Percentiles rank a stretch among this genome's conserved stretches.
Evolutionary conservation across 2,888 invertebrate genomes (phyloP).

Genomic region (Agonopterix heracliana): DNA sequence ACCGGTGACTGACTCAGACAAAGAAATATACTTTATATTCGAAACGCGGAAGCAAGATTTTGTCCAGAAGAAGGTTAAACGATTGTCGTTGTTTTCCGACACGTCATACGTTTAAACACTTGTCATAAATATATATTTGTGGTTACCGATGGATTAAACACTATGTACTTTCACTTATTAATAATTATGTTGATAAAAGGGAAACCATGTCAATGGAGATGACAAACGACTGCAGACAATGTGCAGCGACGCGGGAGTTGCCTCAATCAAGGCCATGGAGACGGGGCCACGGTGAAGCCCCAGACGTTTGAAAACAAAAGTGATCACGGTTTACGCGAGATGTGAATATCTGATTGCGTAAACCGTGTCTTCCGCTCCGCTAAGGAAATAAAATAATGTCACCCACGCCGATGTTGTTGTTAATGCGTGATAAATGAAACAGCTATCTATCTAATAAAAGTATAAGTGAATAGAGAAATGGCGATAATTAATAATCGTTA

Average conservation of each 20-base stretch:
- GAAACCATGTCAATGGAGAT: constrained; percentile 51
- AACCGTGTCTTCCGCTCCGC: constrained; percentile 16
- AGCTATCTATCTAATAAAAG: too few relatives aligned
- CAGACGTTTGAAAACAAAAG: constrained; percentile 62
- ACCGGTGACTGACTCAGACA: constrained; percentile 29
- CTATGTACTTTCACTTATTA: constrained; percentile 52
- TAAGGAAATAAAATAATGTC: constrained; percentile 16
- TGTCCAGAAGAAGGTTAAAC: constrained; percentile 40
- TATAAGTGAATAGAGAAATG: too few relatives aligned
- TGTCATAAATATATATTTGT: constrained; percentile 29
- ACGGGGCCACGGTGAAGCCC: constrained; percentile 25
- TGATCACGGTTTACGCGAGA: constrained; percentile 52
- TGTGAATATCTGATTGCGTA: constrained; percentile 36
- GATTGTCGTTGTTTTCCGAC: constrained; percentile 36
- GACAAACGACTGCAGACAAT: constrained; percentile 51
- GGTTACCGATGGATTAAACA: constrained; percentile 25
- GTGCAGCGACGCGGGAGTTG: constrained; percentile 41
- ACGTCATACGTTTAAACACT: constrained; percentile 23
- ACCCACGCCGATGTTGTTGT: constrained; percentile 25
- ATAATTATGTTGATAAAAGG: constrained; percentile 55
- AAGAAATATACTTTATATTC: constrained; percentile 23
- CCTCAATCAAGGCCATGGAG: constrained; percentile 50
- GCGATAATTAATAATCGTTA: constrained; percentile 14
- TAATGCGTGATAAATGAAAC: too few relatives aligned
- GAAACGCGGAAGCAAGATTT: constrained; percentile 40